These are phyloP conservation scores for Caradrina kadenii DNA, from an alignment of 2,888 invertebrate genomes.

Conservation along the genomic window DNA sequence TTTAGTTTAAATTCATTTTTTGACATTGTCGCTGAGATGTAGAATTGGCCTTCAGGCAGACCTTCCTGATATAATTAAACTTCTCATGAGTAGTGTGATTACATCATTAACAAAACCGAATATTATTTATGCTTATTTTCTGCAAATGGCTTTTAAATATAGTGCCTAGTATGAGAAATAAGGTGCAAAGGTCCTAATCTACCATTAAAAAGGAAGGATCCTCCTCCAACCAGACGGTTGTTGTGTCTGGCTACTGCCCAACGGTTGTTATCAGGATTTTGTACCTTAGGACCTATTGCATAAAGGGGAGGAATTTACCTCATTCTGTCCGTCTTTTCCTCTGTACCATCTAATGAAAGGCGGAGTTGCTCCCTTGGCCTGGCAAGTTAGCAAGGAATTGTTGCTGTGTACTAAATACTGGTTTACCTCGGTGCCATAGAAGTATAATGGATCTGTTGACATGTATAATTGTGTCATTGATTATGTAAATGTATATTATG, in stretches of 20 bases:
- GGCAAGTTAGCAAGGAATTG: constrained; percentile 76
- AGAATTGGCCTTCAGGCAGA: no score
- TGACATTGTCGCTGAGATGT: no score
- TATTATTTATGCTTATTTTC: neutral
- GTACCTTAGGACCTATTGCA: no score
- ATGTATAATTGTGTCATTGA: neutral
- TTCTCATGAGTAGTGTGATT: neutral
- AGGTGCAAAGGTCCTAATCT: no score
- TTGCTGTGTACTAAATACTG: constrained; percentile 75
- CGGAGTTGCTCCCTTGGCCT: constrained; percentile 73
- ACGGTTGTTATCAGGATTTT: no score
- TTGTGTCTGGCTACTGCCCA: no score
- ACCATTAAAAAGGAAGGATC: no score
- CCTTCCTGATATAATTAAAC: no score
- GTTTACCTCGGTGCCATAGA: constrained; percentile 65
- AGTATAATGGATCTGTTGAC: constrained; percentile 76
- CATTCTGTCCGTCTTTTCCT: constrained; percentile 65
- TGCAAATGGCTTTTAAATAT: neutral
- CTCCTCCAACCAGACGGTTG: no score
- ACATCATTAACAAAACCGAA: neutral
- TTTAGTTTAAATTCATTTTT: no score
- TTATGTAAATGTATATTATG: neutral
- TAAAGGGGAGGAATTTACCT: constrained; percentile 41
- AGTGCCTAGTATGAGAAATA: no score
- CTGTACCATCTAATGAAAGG: constrained; percentile 79